Evolutionary conservation across 2,888 invertebrate species (phyloP), one percentile per base, ranked within the genome.

Genomic region (Mesochorus sp.): DNA sequence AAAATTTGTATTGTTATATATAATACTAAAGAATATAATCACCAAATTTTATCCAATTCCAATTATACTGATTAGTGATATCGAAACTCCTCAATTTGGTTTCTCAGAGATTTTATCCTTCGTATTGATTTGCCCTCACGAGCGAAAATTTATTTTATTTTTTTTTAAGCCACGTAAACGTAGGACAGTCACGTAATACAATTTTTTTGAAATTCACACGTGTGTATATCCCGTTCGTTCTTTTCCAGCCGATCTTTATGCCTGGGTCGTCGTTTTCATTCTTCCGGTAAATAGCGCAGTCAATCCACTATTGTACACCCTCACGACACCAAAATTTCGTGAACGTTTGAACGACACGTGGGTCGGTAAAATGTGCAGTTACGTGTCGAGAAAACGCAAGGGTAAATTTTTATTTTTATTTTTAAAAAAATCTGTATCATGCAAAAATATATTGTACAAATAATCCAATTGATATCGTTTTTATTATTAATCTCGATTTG

Each of bases 271-370:
- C 2, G 93, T 95, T n/a, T 94, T 95, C 80, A 92, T 95, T 64
- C 87, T 95, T 19, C 95, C 95, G 3, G 91, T 95, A 0, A 95
- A 95, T 85, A 94, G 94, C 0, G 94, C 94, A 0, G 91, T 94
- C 0, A 95, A 95, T 90, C 95, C 95, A 0, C 85, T 94, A 17
- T 90, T 95, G 6, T 95, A 95, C 84, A 95, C 95, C 12, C 94
- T 95, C 82, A 94, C 94, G 0, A 94, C 94, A 2, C 93, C 94
- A 0, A 94, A 93, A 85, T 94, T 94, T 87, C 92, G 93, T 8
- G 92, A 92, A 82, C 92, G 92, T 80, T 86, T 93, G n/a, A 86
- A 76, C 64, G 86, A 87, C 34, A 85, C 85, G 4, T 90, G 88
- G 85, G 82, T 87, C 21, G 81, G 84, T 2, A 84, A 83, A 74